phyloP scores from a whole-genome alignment of 1,140 invertebrate species.

The Chrysoperla carnea region DNA sequence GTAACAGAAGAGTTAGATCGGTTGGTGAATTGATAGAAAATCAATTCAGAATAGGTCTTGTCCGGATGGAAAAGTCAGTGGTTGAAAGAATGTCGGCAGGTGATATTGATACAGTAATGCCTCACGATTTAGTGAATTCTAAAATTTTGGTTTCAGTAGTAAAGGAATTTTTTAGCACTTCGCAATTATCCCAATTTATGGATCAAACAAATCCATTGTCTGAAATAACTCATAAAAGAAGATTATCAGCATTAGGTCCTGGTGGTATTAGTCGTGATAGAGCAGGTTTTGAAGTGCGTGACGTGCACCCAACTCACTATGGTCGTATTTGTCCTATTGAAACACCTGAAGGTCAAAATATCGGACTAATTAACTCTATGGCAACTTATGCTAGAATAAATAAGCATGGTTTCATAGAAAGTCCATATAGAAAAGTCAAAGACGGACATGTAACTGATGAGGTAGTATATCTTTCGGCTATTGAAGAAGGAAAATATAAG shows the following conservation, averaged over 20 bases:
- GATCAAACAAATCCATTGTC: constrained; percentile 15
- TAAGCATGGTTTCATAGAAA: no score
- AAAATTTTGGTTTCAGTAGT: constrained; percentile 4
- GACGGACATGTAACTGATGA: no score
- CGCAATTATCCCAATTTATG: constrained; percentile 14
- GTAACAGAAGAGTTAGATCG: no score
- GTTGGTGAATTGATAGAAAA: no score
- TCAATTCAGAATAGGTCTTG: no score
- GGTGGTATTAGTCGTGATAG: constrained; percentile 13
- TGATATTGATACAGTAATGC: constrained; percentile 4
- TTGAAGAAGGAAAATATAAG: no score
- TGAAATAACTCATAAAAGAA: constrained; percentile 13
- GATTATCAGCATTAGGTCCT: constrained; percentile 11
- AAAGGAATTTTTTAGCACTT: constrained; percentile 10
- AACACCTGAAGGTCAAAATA: constrained; percentile 17
- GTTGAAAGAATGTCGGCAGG: no score
- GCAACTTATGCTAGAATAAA: no score
- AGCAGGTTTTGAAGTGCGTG: constrained; percentile 15
- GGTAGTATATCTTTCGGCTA: no score
- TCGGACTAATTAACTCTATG: no score
- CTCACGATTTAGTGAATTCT: constrained; percentile 7
- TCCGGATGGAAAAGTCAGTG: no score
- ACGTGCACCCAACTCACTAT: constrained; percentile 15
- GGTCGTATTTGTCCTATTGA: constrained; percentile 16
- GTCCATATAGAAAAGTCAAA: no score